Conservation (phyloP, 2,888 invertebrate genomes). For the Diogma glabrata region DNA sequence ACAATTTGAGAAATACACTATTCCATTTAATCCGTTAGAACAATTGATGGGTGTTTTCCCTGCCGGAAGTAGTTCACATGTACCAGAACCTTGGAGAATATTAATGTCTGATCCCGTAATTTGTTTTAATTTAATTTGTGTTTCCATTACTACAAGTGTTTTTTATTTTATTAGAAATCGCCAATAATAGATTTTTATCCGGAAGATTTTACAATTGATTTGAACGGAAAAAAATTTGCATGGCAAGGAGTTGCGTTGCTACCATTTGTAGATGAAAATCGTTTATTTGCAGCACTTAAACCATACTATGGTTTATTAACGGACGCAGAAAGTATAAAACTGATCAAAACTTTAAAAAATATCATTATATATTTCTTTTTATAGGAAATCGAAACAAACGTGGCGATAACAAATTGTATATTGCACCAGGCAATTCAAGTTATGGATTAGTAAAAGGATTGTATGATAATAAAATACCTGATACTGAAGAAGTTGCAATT, state of each 20-base stretch:
- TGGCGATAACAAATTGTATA: constrained; percentile 85
- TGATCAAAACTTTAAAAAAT: not conserved
- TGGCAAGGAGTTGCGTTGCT: constrained; percentile 99
- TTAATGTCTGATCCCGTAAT: constrained; percentile 85
- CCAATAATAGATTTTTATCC: constrained; percentile 98
- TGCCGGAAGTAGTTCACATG: constrained; percentile 88
- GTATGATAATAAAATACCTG: constrained; percentile 44
- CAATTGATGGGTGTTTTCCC: constrained; percentile 99
- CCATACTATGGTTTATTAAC: constrained; percentile 71
- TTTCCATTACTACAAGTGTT: not conserved
- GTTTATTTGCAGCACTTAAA: constrained; percentile 73
- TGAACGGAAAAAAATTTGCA: constrained; percentile 98
- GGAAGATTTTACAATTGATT: constrained; percentile 89
- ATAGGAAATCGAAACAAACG: constrained; percentile 66
- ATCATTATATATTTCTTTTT: constrained; percentile 14
- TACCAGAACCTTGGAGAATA: constrained; percentile 84
- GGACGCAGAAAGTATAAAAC: constrained; percentile 59
- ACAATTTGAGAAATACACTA: constrained; percentile 76
- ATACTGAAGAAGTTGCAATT: constrained; percentile 44
- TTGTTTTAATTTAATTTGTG: constrained; percentile 16
- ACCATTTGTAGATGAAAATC: constrained; percentile 92
- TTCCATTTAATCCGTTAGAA: constrained; percentile 94
- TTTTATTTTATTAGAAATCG: constrained; percentile 52
- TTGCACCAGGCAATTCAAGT: constrained; percentile 57
- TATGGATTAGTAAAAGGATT: constrained; percentile 59